Base-by-base conservation (phyloP, 2,888 invertebrate genomes). In the Pseudoips prasinana region DNA sequence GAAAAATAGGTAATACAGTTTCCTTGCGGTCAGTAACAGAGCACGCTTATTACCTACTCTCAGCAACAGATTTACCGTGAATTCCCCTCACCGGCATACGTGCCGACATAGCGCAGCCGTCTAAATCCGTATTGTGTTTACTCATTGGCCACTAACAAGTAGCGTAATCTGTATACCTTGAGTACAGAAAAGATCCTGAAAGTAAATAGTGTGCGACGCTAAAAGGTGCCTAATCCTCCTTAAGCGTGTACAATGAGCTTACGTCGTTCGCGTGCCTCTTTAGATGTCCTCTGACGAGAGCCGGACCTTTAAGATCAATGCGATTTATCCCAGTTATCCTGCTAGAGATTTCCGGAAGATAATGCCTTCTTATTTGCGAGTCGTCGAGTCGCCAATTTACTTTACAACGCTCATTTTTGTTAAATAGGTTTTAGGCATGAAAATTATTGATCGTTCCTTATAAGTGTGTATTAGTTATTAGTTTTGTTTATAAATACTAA, bases 191-290 rank as follows among this genome's bases (percentile, higher is more conserved):
- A 64, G 64, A 57, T 49, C 58, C 29, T 36, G 53, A 72, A 73
- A 66, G 78, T 79, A 84, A 86, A 84, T 83, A 84, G 74, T 80
- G 73, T 41, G 60, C 70, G 63, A 74, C 74, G 78, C 66, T 83
- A 84, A 83, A 86, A 86, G 84, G 82, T 78, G 75, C 72, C 68
- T 84, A 85, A 83, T 82, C 78, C 73, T 45, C 55, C 61, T 50
- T 73, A 71, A 81, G 73, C 74, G 73, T 68, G 62, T 69, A 81
- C 80, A 83, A 83, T 74, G 73, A 76, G 85, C 85, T 85, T 83
- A 81, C 60, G 62, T 58, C n/a, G 20, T 14, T 14, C 58, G 66
- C 60, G 67, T 64, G 62, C 66, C 45, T 57, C 57, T 69, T 73
- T 63, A 74, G 77, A 75, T 73, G 79, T 73, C 70, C 71, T 65